A percentile compares a stretch with the other conserved stretches of the same genome.
Conservation (phyloP, 2,113 vertebrate species). For the Callospermophilus lateralis region DNA sequence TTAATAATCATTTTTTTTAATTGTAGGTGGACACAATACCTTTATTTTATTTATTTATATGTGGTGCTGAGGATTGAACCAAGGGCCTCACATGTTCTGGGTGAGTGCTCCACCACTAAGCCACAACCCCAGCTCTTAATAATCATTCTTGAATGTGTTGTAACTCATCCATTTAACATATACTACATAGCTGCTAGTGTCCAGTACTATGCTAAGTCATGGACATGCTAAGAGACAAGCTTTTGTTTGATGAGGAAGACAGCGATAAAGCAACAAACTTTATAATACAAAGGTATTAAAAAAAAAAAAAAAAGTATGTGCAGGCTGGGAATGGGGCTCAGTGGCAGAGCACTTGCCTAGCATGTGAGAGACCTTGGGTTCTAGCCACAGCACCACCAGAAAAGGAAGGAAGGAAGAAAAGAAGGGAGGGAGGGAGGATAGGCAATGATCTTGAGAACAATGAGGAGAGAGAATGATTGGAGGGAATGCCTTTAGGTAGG, state of each 20-base stretch:
- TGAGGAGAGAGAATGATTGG: neutral
- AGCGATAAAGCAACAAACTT: neutral
- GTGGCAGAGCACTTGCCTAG: neutral
- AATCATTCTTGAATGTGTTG: neutral
- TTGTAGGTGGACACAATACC: no score
- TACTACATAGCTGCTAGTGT: neutral
- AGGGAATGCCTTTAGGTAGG: neutral
- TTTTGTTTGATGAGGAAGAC: neutral
- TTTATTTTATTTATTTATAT: no score
- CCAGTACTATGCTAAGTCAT: neutral
- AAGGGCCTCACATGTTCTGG: no score
- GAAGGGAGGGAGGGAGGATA: no score
- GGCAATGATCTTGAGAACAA: neutral
- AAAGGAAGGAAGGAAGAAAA: no score
- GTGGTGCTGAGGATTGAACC: no score
- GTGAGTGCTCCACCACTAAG: no score
- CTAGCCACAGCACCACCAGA: neutral
- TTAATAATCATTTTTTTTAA: neutral
- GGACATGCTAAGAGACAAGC: neutral
- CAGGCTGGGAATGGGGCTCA: neutral
- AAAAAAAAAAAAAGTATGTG: neutral
- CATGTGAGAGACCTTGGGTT: neutral
- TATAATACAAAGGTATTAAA: neutral
- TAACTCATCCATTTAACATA: slow-evolving; percentile 43
- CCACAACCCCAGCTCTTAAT: neutral